Evolutionary conservation across 2,113 vertebrate species (phyloP).

Genomic region (Phyllostomus hastatus): DNA sequence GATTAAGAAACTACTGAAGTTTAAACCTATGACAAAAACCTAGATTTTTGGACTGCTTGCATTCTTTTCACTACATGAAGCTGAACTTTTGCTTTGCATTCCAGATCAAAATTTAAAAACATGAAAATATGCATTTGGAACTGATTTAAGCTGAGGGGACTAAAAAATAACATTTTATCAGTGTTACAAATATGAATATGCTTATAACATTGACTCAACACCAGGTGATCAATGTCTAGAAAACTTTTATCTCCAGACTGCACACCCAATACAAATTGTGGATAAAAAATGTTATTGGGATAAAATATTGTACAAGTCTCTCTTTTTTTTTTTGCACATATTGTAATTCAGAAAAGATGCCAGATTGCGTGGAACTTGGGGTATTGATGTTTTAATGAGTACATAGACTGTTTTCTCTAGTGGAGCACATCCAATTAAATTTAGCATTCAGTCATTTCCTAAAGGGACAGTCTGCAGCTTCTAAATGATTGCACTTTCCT

Average conservation of each 20-base stretch:
- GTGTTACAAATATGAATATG: conserved; percentile 71
- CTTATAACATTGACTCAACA: conserved; percentile 71
- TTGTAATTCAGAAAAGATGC: conserved; percentile 75
- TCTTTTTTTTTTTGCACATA: conserved; percentile 64
- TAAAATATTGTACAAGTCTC: conserved; percentile 70
- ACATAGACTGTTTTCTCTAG: conserved; percentile 77
- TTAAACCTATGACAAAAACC: not conserved
- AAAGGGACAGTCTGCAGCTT: conserved; percentile 75
- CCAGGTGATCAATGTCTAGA: conserved; percentile 67
- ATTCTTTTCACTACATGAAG: not conserved
- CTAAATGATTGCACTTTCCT: conserved; percentile 71
- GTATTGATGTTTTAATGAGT: conserved; percentile 82
- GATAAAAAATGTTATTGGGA: conserved; percentile 61
- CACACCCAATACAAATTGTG: conserved; percentile 63
- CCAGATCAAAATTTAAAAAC: conserved; percentile 43
- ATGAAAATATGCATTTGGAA: conserved; percentile 53
- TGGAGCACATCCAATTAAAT: conserved; percentile 82
- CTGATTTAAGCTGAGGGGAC: conserved; percentile 66
- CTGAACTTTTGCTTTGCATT: conserved; percentile 12
- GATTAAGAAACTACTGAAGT: not conserved
- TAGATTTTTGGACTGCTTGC: not conserved
- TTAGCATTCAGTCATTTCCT: conserved; percentile 74
- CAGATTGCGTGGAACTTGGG: conserved; percentile 74
- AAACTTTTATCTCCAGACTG: conserved; percentile 62
- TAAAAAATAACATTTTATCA: conserved; percentile 61